Conservation (phyloP, 2,797 vertebrate genomes). For the Gila robusta region DNA sequence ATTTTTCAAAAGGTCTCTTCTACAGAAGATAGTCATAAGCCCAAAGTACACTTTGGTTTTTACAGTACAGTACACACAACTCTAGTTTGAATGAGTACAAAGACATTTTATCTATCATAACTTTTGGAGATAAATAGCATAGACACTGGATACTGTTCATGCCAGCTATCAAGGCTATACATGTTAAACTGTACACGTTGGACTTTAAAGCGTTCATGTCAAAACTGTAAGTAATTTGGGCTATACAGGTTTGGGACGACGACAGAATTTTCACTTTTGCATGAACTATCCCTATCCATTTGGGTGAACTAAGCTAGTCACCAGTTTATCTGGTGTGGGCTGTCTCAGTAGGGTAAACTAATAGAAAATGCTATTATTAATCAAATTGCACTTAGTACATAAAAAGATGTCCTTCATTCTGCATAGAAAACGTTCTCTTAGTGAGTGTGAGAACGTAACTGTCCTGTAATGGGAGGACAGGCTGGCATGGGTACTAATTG, state of each 20-base stretch:
- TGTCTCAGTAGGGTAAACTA: background rate
- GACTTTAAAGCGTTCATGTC: background rate
- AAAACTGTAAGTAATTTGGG: background rate
- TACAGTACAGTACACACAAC: background rate
- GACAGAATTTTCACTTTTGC: background rate
- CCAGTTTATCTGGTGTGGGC: background rate
- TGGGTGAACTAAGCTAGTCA: background rate
- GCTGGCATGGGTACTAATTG: slow-evolving; percentile 57
- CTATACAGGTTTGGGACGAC: background rate
- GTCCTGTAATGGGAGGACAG: slow-evolving; percentile 37
- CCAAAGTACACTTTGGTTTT: background rate
- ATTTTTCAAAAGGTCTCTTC: background rate
- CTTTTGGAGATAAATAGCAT: background rate
- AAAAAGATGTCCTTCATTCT: background rate
- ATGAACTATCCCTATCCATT: background rate
- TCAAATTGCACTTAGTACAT: background rate
- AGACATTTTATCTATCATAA: background rate
- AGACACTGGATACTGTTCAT: background rate
- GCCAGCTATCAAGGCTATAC: background rate
- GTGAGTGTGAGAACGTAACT: background rate
- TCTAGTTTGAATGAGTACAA: background rate
- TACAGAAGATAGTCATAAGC: background rate
- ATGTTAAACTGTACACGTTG: background rate
- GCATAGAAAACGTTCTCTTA: background rate
- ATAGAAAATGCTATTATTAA: background rate